phyloP scores from a whole-genome alignment of 2,888 invertebrate genomes.

The Aporophyla nigra region DNA sequence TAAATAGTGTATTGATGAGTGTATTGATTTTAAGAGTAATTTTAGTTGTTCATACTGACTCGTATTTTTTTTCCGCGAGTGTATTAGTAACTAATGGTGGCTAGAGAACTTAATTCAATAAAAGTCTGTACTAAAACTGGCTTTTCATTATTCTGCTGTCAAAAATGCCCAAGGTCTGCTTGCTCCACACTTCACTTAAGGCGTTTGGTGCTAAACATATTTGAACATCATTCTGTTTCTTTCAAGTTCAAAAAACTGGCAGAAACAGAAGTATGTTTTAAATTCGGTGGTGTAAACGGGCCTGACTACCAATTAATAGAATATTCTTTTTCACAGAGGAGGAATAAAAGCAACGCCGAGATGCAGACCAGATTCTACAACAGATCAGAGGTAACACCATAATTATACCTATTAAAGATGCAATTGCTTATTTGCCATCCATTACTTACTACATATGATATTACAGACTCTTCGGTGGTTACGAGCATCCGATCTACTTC shows the following conservation, averaged over 20 bases:
- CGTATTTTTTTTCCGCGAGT: no score
- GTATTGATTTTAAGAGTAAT: no score
- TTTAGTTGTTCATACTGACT: no score
- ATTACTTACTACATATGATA: background rate
- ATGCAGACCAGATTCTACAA: constrained; percentile 60
- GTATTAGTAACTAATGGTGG: background rate
- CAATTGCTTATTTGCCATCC: background rate
- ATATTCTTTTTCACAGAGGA: constrained; percentile 66
- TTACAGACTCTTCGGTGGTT: constrained; percentile 79
- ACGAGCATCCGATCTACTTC: constrained; percentile 91
- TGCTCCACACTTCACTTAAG: background rate
- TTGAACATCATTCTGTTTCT: background rate
- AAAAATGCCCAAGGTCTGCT: background rate
- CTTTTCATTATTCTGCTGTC: background rate
- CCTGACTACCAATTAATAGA: background rate
- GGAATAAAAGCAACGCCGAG: constrained; percentile 72
- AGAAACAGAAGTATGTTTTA: background rate
- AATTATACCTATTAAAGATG: background rate
- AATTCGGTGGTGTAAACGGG: background rate
- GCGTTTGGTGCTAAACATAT: background rate
- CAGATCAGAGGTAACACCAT: constrained; percentile 60
- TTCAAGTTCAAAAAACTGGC: background rate
- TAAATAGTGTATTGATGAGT: no score
- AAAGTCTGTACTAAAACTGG: background rate
- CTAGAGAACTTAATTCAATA: background rate